Base-by-base conservation (phyloP, 64 coral and sea anemone species). In the Hydrozoanthus tunicans region DNA sequence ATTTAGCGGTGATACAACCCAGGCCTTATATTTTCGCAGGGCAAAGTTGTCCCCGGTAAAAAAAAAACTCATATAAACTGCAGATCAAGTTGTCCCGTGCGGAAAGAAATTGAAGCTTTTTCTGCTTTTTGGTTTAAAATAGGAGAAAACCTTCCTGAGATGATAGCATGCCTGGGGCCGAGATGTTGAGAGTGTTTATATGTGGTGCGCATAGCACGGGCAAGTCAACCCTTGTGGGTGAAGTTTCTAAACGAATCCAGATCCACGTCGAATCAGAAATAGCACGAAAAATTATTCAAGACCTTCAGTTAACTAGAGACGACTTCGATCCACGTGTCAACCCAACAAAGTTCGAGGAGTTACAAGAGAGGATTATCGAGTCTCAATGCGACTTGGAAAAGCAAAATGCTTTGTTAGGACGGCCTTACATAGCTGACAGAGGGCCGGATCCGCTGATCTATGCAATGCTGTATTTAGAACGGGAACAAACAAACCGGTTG, bases 201-300 rank as follows among this genome's bases (percentile, higher is more conserved):
- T 99, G 97, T 72, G 97, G 97, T 17, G 94, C 97, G 27, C 97
- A 99, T 70, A 99, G 97, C 60, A 89, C 91, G 13, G 97, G 97
- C 3, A 99, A 99, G 77, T 91, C 97, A 62, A 99, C 97, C 8
- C 84, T 99, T 23, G 90, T 90, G 9, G 51, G 80, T 60, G 51
- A 73, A 79, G 70, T 95, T 71, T 89, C 89, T n/a, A 90, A 90
- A 80, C 63, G 59, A 77, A 79, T 85, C 2, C 64, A 85, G 10
- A 53, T 99, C 61, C 65, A 92, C 26, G 32, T 81, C 2, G 85
- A 93, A 64, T 79, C 92, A 9, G 97, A 99, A 78, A 79, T 99
- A 53, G 97, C 97, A 1, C 70, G 97, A 63, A 95, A 81, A 26
- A 85, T 99, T 2, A 96, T 99, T 70, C 56, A 58, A 10, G 80